Conservation (phyloP, 1,140 invertebrate species). For the Hypothenemus hampei region DNA sequence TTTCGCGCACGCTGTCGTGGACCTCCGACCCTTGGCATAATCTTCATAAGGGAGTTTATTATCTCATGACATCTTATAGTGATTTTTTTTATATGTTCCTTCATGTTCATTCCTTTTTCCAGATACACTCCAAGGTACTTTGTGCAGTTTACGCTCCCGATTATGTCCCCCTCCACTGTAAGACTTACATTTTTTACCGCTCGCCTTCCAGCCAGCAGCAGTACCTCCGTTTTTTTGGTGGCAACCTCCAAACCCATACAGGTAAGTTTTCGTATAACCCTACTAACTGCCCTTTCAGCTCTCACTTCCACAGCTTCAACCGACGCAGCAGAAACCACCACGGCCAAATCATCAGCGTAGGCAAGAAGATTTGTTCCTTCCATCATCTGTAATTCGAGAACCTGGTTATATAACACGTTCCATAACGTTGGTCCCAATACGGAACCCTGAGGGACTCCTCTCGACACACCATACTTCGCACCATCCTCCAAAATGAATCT, state of each 20-base stretch:
- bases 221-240: not conserved
- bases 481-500: not conserved
- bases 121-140: not conserved
- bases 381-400: not conserved
- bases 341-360: slow-evolving; percentile 10
- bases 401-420: slow-evolving; percentile 29
- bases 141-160: not conserved
- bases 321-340: not conserved
- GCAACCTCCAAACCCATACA: not conserved
- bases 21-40: not conserved
- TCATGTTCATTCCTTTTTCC: not conserved
- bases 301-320: not conserved
- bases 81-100: not conserved
- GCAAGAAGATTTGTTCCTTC: not conserved
- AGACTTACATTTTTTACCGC: not conserved
- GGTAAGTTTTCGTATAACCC: not conserved
- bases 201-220: not conserved
- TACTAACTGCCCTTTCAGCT: not conserved
- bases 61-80: not conserved
- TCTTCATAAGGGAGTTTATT: not conserved
- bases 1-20: not conserved
- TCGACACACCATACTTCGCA: not conserved
- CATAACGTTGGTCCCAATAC: slow-evolving; percentile 37
- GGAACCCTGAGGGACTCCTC: slow-evolving; percentile 31
- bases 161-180: not conserved